These are phyloP conservation scores for Patagioenas fasciata DNA, from an alignment of 2,113 vertebrate genomes.

Conservation along the genomic window DNA sequence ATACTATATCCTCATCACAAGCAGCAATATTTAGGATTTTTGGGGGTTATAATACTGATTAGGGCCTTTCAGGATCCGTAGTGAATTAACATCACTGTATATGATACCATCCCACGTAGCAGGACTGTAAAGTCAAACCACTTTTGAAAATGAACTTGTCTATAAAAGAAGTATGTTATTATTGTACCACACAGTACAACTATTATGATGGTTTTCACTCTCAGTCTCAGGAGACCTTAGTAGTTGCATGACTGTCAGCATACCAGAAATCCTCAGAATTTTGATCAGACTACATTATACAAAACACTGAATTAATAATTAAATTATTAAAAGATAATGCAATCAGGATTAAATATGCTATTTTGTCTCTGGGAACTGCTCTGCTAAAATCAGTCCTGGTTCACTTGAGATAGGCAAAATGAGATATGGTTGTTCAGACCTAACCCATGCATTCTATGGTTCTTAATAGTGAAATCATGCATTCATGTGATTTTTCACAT, in stretches of 20 bases:
- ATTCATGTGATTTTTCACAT: background rate
- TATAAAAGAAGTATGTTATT: background rate
- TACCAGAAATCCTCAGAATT: background rate
- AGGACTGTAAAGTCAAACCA: background rate
- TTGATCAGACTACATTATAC: background rate
- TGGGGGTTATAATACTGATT: background rate
- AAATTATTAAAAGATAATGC: background rate
- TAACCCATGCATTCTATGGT: too few species aligned
- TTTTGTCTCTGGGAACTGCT: background rate
- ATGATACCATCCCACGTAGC: background rate
- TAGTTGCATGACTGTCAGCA: background rate
- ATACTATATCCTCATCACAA: background rate
- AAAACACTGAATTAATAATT: background rate
- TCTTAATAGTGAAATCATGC: background rate
- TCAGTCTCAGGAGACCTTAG: background rate
- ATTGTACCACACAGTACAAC: background rate
- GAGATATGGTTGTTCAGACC: too few species aligned
- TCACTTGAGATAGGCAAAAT: background rate
- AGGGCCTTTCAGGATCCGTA: background rate
- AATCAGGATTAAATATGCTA: background rate
- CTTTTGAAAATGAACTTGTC: background rate
- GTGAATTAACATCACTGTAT: background rate
- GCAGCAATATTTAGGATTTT: background rate
- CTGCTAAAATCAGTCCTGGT: background rate
- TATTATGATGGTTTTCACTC: background rate